Base-by-base conservation (phyloP, 2,888 invertebrate genomes). In the Spatulosminthurus flaviceps region DNA sequence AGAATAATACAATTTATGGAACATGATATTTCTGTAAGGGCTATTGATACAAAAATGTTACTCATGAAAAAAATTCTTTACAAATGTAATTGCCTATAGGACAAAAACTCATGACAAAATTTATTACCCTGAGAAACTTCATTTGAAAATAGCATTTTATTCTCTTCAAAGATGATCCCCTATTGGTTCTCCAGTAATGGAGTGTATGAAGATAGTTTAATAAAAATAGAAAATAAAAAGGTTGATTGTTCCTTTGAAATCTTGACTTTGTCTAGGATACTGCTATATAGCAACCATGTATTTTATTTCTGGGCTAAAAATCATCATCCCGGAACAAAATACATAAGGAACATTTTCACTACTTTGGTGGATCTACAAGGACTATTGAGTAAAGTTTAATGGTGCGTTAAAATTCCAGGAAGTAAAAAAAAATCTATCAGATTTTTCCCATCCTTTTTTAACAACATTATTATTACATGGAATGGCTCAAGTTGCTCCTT, bases 381-480 rank as follows among this genome's bases (percentile, higher is more conserved):
- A 76, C 74, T 74, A 69, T 73, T 66, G 64, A 77, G 80, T 42
- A 16, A 77, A 78, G 78, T 78, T 80, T 71, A 80, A 80, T 80
- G 80, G 74, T 73, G 78, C 80, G 80, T 77, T 80, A 80, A 80
- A 80, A 78, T 78, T 70, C 74, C 71, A 51, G 77, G 69, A 75
- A 76, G 67, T 66, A 80, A 74, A 74, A 78, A 76, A 79, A 64
- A 64, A 11, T 64, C 64, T 64, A 22, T 64, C 16, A 64, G 19
- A 24, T 64, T 64, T 64, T 51, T 51, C 51, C 51, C 16, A n/a
- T 19, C n/a, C 2, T n/a, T 76, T 79, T 75, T 71, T 75, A 61
- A 71, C 71, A 71, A 34, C 11, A 19, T 41, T 64, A 75, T 9
- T 24, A 51, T 24, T 72, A 51, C 21, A 13, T 42, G 1, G 5